These are phyloP conservation scores for Apolygus lucorum DNA, from an alignment of 1,140 invertebrate species.

Conservation along the genomic window DNA sequence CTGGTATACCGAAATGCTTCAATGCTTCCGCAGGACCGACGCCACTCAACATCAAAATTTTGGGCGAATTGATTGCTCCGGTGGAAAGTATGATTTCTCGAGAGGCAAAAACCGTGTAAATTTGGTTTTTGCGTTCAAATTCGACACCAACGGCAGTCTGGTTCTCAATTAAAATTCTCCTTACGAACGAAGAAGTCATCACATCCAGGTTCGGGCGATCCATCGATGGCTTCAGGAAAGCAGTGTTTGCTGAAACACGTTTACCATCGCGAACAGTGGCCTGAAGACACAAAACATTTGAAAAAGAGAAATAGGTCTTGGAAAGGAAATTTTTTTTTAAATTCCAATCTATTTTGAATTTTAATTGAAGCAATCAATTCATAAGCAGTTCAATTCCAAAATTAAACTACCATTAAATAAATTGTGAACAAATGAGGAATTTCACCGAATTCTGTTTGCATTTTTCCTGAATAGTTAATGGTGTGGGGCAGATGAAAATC, in stretches of 20 bases:
- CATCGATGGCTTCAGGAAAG: conserved; percentile 46
- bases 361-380: too few species aligned
- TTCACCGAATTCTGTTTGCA: too few species aligned
- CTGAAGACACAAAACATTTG: too few species aligned
- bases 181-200: conserved; percentile 45
- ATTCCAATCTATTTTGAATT: too few species aligned
- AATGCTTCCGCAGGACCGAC: conserved; percentile 27
- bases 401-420: too few species aligned
- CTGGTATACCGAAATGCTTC: conserved; percentile 40
- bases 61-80: conserved; percentile 28
- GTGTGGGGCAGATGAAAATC: too few species aligned
- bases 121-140: conserved; percentile 40
- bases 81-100: conserved; percentile 31
- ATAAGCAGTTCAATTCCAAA: too few species aligned
- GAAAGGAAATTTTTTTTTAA: too few species aligned
- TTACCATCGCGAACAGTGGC: conserved; percentile 40
- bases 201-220: conserved; percentile 49
- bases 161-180: conserved; percentile 47
- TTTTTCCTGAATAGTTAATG: too few species aligned
- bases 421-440: too few species aligned
- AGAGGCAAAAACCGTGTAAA: conserved; percentile 20
- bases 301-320: too few species aligned
- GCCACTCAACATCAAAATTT: conserved; percentile 29
- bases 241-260: conserved; percentile 48
- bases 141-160: conserved; percentile 47